Evolutionary conservation across 2,888 invertebrate genomes (phyloP).

Genomic region (Tortricodes alternella): DNA sequence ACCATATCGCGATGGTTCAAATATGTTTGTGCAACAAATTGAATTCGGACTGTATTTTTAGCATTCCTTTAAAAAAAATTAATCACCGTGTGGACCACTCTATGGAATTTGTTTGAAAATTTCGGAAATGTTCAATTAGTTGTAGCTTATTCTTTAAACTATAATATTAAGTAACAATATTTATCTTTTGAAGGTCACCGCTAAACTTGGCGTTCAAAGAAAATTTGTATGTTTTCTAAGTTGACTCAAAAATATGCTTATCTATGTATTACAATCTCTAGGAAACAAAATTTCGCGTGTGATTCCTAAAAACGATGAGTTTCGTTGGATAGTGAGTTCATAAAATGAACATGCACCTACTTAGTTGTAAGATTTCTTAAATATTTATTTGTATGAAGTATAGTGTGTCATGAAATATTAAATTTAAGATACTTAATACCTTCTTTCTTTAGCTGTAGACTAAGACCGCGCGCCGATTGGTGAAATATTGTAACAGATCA

Average conservation of each 20-base stretch:
- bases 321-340: conserved; percentile 8
- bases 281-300: background rate
- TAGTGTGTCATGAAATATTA: conserved; percentile 1
- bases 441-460: no score
- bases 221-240: conserved; percentile 6
- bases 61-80: conserved; percentile 10
- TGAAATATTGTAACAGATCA: no score
- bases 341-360: conserved; percentile 7
- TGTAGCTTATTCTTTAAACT: conserved; percentile 2
- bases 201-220: no score
- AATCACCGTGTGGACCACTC: background rate
- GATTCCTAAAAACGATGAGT: conserved; percentile 2
- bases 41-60: background rate
- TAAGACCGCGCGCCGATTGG: no score
- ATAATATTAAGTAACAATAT: conserved; percentile 21
- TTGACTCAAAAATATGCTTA: background rate
- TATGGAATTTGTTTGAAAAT: background rate
- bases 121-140: conserved; percentile 10
- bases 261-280: no score
- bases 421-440: background rate
- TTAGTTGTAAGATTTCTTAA: conserved; percentile 6
- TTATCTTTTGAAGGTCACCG: background rate
- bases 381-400: conserved; percentile 6
- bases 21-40: background rate
- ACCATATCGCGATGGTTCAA: background rate